These are phyloP conservation scores for Casuarius casuarius DNA, from an alignment of 2,113 vertebrate species.

Conservation along the genomic window DNA sequence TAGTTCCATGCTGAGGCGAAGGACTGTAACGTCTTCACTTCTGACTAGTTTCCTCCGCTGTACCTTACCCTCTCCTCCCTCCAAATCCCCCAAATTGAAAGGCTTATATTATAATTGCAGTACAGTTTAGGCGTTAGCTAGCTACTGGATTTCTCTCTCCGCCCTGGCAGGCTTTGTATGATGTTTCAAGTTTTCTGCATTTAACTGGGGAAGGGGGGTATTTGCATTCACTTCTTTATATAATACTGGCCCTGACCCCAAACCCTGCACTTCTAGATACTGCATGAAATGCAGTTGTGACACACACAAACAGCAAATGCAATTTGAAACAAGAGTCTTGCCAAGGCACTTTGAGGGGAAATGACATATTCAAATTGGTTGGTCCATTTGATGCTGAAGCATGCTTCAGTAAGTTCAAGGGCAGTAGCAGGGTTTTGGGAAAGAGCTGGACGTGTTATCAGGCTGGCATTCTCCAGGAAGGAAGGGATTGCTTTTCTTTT, in stretches of 20 bases:
- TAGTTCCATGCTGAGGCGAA: constrained; percentile 65
- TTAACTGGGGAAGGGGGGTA: background rate
- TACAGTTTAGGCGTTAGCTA: background rate
- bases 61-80: background rate
- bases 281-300: background rate
- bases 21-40: constrained; percentile 18
- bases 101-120: constrained; percentile 15
- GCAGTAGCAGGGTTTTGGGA: background rate
- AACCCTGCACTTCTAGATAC: background rate
- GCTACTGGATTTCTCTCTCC: background rate
- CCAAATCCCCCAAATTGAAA: constrained; percentile 10
- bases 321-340: background rate
- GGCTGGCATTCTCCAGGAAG: background rate
- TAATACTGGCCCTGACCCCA: background rate
- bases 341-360: background rate
- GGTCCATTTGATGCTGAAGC: background rate
- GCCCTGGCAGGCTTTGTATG: background rate
- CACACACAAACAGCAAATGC: background rate
- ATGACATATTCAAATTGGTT: background rate
- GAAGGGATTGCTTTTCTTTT: background rate
- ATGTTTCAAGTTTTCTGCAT: background rate
- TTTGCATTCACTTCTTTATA: background rate
- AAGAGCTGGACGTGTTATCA: background rate
- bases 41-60: background rate
- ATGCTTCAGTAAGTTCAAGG: background rate